These are phyloP conservation scores for Phoebastria nigripes DNA, from an alignment of 2,797 vertebrate genomes.

Conservation along the genomic window DNA sequence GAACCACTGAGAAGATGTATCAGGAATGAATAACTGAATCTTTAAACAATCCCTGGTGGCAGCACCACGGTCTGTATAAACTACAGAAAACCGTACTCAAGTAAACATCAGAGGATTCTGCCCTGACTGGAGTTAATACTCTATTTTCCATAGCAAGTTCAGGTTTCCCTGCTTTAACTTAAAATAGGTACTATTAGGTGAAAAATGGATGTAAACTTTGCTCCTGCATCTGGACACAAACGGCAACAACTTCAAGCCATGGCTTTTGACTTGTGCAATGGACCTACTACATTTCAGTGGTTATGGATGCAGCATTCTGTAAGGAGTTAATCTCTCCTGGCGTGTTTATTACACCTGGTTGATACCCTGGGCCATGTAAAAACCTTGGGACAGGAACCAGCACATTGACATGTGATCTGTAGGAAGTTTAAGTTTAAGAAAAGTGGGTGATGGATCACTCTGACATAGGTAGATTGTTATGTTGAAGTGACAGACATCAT, in stretches of 20 bases:
- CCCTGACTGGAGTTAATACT: background rate
- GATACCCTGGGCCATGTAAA: background rate
- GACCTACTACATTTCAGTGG: background rate
- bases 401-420: background rate
- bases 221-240: background rate
- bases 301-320: background rate
- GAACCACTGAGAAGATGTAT: conserved; percentile 7
- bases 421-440: background rate
- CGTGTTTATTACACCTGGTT: background rate
- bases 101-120: background rate
- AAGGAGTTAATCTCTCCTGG: background rate
- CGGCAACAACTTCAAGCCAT: background rate
- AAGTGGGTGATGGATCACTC: background rate
- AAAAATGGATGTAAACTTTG: background rate
- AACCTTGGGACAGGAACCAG: background rate
- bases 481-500: background rate
- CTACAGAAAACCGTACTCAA: background rate
- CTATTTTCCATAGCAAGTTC: background rate
- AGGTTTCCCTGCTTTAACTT: background rate
- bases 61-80: background rate
- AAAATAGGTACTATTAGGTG: background rate
- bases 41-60: conserved; percentile 30
- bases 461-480: background rate
- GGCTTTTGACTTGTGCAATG: background rate
- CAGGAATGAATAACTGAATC: conserved; percentile 31